Evolutionary conservation across 2,113 vertebrate species (phyloP).

Genomic region (Dermatemys mawii): DNA sequence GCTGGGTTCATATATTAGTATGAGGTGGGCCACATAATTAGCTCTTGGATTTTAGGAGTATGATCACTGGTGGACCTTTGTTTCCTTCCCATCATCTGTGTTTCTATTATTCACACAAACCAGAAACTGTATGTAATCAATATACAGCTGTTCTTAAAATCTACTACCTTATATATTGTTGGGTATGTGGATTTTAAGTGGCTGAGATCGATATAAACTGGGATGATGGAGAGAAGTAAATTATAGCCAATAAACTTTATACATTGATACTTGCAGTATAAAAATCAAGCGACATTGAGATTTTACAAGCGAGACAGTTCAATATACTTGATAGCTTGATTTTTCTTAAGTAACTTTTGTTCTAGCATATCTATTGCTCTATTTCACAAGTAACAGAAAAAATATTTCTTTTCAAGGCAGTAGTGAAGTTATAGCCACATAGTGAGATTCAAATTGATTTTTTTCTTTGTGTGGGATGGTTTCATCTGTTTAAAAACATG

Average conservation of each 20-base stretch:
- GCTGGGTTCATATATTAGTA: background rate
- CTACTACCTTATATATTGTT: background rate
- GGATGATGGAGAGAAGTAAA: background rate
- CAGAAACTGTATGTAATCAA: background rate
- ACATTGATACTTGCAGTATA: background rate
- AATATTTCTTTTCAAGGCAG: background rate
- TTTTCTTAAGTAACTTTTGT: slow-evolving; percentile 26
- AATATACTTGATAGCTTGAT: background rate
- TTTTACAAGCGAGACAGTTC: background rate
- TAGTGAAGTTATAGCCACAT: background rate
- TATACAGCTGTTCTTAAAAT: background rate
- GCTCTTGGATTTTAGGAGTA: background rate
- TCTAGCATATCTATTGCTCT: background rate
- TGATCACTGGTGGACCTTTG: background rate
- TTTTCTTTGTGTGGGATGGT: background rate
- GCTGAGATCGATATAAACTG: background rate
- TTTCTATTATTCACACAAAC: background rate
- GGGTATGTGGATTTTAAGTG: background rate
- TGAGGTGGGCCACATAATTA: background rate
- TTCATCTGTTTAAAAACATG: slow-evolving; percentile 35
- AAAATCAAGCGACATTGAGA: background rate
- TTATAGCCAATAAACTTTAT: background rate
- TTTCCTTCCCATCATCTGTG: background rate
- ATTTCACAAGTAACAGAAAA: slow-evolving; percentile 4
- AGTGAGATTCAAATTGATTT: slow-evolving; percentile 35